Base-by-base conservation (phyloP, 2,888 invertebrate species). In the Epicampocera succincta region DNA sequence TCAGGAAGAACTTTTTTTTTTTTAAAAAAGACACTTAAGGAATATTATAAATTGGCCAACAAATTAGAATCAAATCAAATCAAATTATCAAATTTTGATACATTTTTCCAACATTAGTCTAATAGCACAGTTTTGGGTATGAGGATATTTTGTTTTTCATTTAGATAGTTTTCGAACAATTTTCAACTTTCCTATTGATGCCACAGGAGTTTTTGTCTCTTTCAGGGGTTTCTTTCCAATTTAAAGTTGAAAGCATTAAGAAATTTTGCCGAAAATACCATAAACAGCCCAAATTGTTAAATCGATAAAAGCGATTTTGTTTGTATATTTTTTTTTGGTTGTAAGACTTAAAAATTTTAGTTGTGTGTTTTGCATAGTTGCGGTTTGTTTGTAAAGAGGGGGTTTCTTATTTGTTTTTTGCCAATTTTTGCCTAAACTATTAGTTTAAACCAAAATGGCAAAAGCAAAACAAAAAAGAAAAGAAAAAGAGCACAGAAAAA, bases 361-460 rank as follows among this genome's bases (percentile, higher is more conserved):
- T 63, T 54, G 73, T 80, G 66, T 78, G 54, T 82, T 82, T 80
- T 77, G 68, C 75, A 84, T 81, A 78, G 78, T 78, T 85, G 80
- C 69, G 81, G 80, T 82, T 61, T 80, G 69, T 72, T 50, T 75
- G 69, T 66, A 63, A 81, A 82, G 76, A 83, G 84, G 85, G 85
- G 83, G 85, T 86, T 84, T 83, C 77, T 79, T 85, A 79, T 83
- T 48, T 50, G 56, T 56, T 69, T 69, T n/a, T 60, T 68, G 44
- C 33, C 12, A 52, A 33, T 50, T 71, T 56, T 65, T 29, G 6
- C 25, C 52, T 61, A 61, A 60, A 73, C 78, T 68, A 73, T 50
- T 71, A 68, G 77, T 56, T 68, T 42, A 60, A 72, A 76, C 84
- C 71, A 81, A 82, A 83, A 83, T 84, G 44, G 80, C 76, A 84